These are phyloP conservation scores for Chionodraco myersi DNA, from an alignment of 2,113 vertebrate genomes.

Conservation along the genomic window DNA sequence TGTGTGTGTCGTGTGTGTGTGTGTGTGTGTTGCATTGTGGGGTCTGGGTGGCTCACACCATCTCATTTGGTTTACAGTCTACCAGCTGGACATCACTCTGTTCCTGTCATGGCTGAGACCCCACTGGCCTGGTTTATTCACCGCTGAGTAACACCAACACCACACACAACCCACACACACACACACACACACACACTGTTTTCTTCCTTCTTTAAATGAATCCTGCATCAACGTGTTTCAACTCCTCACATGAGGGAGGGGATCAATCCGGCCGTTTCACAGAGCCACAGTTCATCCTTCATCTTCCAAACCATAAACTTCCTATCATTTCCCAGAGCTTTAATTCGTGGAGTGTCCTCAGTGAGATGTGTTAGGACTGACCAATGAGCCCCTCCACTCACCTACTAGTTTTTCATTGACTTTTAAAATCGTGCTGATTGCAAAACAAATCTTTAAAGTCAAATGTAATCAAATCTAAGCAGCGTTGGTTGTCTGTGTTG, in stretches of 20 bases:
- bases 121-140: constrained; percentile 49
- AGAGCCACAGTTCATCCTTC: not conserved
- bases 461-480: not conserved
- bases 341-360: not conserved
- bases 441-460: not conserved
- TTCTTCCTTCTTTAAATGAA: not conserved
- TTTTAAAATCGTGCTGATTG: not conserved
- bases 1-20: too few relatives aligned
- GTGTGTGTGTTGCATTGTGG: constrained; percentile 21
- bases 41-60: constrained; percentile 37
- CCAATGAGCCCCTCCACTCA: not conserved
- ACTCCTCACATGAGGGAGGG: not conserved
- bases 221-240: not conserved
- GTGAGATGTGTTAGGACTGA: not conserved
- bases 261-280: not conserved
- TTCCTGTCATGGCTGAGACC: constrained; percentile 72
- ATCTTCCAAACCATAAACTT: not conserved
- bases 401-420: not conserved
- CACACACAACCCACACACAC: too few relatives aligned
- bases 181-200: not conserved
- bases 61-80: constrained; percentile 59
- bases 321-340: not conserved
- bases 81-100: constrained; percentile 75
- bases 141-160: constrained; percentile 55
- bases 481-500: too few relatives aligned